Evolutionary conservation across 2,113 vertebrate species (phyloP), one percentile per base, ranked within the genome.

Genomic region (Semicossyphus pulcher): DNA sequence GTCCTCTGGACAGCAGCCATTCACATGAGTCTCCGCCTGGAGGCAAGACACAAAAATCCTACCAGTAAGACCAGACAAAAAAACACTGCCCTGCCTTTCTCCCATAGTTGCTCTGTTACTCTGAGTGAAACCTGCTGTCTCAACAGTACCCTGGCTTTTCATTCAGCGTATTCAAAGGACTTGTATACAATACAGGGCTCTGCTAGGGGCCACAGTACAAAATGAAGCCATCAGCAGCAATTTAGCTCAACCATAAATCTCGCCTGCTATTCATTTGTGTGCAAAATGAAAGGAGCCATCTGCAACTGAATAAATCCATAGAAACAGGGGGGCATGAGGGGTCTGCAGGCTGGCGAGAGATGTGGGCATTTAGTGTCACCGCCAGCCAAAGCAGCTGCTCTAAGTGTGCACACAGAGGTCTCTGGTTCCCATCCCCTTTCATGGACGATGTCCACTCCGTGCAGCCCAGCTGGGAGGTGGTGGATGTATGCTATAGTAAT

Each of bases 21-120:
- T 98, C 96, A 88, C 98, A 99, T 0, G 96, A 96, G 86, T 99
- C 97, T 36, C 89, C 94, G 77, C 97, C 98, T 99, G 67, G n/a
- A 80, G 31, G 76, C 29, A 80, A 78, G 20, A 62, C 20, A 86
- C 58, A 88, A 21, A 85, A 29, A 85, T 58, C 1, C 41, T 8
- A 42, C 32, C 65, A 73, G 73, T 79, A 14, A 78, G 37, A 49
- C 58, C 21, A 39, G 28, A 48, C 52, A 49, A 58, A 42, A 37
- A 32, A 32, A 8, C 31, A 18, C 48, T 20, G 14, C 59, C 51
- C 57, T 51, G 14, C 7, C 51, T 63, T 64, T 80, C 65, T 44
- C 15, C 58, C 58, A 48, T 18, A 18, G 31, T 49, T 78, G 44
- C 28, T 34, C 21, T 69, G 26, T 4, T 15, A 23, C 29, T 28